phyloP scores from a whole-genome alignment of 2,113 vertebrate genomes.

The Lota lota region DNA sequence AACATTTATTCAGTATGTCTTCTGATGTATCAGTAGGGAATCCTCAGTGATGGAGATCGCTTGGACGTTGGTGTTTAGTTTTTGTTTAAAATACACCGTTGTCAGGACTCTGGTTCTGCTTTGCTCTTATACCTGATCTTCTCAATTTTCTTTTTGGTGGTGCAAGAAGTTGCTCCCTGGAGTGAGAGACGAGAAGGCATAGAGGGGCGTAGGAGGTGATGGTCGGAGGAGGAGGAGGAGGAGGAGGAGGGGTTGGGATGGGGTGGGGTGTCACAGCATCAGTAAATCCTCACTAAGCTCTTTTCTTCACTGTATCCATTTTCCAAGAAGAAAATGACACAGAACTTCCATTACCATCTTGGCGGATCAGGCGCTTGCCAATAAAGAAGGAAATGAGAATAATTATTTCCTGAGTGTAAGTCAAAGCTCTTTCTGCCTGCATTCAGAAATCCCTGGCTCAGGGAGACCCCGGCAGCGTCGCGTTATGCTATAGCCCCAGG shows the following conservation, averaged over 20 bases:
- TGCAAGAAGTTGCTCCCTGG: no score
- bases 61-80: no score
- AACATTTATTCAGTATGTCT: background rate
- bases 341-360: slow-evolving; percentile 58
- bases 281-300: slow-evolving; percentile 53
- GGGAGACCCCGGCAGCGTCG: slow-evolving; percentile 22
- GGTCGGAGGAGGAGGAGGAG: no score
- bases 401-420: slow-evolving; percentile 70
- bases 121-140: no score
- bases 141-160: no score
- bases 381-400: slow-evolving; percentile 53
- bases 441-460: slow-evolving; percentile 29
- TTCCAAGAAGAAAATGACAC: slow-evolving; percentile 50
- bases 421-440: slow-evolving; percentile 43
- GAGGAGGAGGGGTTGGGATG: no score
- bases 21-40: no score
- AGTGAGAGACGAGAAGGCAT: no score
- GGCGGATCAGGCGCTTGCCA: slow-evolving; percentile 41
- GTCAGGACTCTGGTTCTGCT: no score
- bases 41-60: no score
- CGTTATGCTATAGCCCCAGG: slow-evolving; percentile 26
- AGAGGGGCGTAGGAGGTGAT: no score
- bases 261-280: slow-evolving; percentile 24
- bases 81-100: no score
- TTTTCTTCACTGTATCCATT: slow-evolving; percentile 39